Evolutionary conservation across 1,140 invertebrate genomes (phyloP), one percentile per base, ranked within the genome.

Genomic region (Batillaria attramentaria): DNA sequence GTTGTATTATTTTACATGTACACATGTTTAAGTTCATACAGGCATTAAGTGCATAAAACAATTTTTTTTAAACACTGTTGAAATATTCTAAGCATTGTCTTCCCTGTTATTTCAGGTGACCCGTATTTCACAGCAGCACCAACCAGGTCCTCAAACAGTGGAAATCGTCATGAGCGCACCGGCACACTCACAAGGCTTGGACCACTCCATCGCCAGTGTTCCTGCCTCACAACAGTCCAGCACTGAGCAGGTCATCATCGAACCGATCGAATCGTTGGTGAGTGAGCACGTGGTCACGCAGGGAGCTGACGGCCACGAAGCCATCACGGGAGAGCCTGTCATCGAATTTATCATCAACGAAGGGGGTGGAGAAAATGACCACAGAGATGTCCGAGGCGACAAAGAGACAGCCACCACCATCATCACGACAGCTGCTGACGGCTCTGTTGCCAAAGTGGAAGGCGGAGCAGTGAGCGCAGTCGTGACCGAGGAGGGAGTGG

Each of bases 331-430:
- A 4, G 73, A 75, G 33, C 54, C 73, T 4, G 41, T 75, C 54
- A 75, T 75, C 39, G n/a, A 75, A 18, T 65, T 75, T 35, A 57
- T 75, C 24, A 62, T 75, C 33, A 18, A 75, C 4, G 37, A 75
- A 28, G 57, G 42, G 1, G 39, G 28, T n/a, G 1, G n/a, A 50
- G 35, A 39, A 10, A 3, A 41, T 39, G 20, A 24, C n/a, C 6
- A 62, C 18, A 62, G 73, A 75, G 43, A 8, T 62, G 57, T 39
- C 33, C 1, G 24, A 41, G 54, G 72, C 62, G 73, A 75, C 28
- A 13, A 10, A 28, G 57, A 75, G 0, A 43, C 37, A 0, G 46
- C 24, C 35, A 57, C 50, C 24, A 13, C 60, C 4, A 13, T 73
- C 4, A 73, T 6, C 31, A 75, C 73, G 24, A 42, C 31, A 16